Conservation (phyloP, 2,888 invertebrate species). For the Netelia virgata region DNA sequence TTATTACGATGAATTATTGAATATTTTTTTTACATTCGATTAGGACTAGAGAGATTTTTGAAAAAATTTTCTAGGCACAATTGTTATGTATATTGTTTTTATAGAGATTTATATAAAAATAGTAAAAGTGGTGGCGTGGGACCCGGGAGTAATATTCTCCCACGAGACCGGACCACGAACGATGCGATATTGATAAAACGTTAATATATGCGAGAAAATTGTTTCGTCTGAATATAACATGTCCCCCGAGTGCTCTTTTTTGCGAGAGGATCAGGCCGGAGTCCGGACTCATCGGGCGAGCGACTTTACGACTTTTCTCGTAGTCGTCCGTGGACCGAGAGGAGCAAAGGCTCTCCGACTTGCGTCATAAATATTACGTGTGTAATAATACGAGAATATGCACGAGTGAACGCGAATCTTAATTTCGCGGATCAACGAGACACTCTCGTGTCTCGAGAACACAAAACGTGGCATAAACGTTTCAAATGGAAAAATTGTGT, state of each 20-base stretch:
- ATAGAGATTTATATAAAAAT: not conserved
- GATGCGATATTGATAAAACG: not conserved
- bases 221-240: constrained; percentile 36
- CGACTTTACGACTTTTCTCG: constrained; percentile 47
- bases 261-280: constrained; percentile 22
- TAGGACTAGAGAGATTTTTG: too few species aligned
- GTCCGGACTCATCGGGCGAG: constrained; percentile 10
- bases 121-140: constrained; percentile 55
- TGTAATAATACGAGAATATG: constrained; percentile 17
- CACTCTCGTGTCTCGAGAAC: not conserved
- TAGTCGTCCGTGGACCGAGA: not conserved
- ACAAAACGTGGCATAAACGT: not conserved
- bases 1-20: too few species aligned
- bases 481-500: not conserved
- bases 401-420: constrained; percentile 20
- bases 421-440: constrained; percentile 38
- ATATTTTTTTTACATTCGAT: too few species aligned
- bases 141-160: constrained; percentile 58
- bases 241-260: constrained; percentile 41
- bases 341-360: not conserved
- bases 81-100: not conserved
- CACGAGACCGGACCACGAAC: constrained; percentile 56
- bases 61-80: too few species aligned
- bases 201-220: constrained; percentile 42
- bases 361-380: constrained; percentile 42